Evolutionary conservation across 2,797 vertebrate species (phyloP).

Genomic region (Gymnothorax javanicus): DNA sequence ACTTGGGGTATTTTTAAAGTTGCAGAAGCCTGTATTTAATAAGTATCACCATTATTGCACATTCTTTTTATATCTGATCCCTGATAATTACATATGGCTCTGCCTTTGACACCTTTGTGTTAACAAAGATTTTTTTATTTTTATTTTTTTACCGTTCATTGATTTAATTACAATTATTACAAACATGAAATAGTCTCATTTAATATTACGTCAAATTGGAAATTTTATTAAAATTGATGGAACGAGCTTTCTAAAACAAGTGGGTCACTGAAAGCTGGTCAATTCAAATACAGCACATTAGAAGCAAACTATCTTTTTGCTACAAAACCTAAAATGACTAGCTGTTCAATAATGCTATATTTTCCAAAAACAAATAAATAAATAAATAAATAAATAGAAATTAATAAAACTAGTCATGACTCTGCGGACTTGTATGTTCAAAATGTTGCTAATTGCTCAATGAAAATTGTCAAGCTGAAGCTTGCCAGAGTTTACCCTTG

Average conservation of each 20-base stretch:
- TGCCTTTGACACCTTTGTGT: not conserved
- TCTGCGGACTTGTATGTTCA: not conserved
- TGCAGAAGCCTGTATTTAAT: not conserved
- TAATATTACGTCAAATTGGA: not conserved
- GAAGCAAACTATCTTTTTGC: too few relatives aligned
- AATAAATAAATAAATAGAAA: too few relatives aligned
- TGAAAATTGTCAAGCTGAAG: conserved; percentile 9
- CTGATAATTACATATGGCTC: not conserved
- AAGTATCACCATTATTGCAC: not conserved
- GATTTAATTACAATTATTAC: not conserved
- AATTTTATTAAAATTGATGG: not conserved
- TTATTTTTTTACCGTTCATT: not conserved
- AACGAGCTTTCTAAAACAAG: not conserved
- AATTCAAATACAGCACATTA: conserved; percentile 14
- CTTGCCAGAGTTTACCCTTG: not conserved
- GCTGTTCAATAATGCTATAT: not conserved
- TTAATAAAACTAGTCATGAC: not conserved
- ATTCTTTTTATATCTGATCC: not conserved
- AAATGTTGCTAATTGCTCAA: not conserved
- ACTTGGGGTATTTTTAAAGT: not conserved
- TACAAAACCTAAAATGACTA: not conserved
- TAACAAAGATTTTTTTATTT: not conserved
- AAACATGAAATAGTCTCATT: not conserved
- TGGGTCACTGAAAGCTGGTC: not conserved
- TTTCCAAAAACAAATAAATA: not conserved